phyloP scores from a whole-genome alignment of 92 coral and sea anemone genomes.

The Porites divaricata region DNA sequence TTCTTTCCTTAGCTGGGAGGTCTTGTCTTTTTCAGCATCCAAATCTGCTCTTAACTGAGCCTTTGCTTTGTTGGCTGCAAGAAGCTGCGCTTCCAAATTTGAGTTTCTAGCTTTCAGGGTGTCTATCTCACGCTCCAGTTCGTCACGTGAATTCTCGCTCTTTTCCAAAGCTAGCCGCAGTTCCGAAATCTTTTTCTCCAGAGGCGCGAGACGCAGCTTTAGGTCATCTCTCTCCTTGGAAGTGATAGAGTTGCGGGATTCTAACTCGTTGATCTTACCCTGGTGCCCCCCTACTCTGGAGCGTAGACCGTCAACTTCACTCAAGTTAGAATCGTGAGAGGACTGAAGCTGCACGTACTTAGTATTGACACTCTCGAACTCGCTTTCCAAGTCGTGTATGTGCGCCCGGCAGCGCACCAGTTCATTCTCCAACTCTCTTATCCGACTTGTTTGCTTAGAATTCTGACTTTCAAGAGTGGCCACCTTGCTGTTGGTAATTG shows the following conservation, averaged over 20 bases:
- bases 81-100: conserved; percentile 85
- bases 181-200: conserved; percentile 89
- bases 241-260: conserved; percentile 89
- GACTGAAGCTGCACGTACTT: conserved; percentile 77
- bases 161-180: conserved; percentile 83
- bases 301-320: conserved; percentile 93
- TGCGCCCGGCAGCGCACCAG: conserved; percentile 74
- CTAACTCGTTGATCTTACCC: conserved; percentile 90
- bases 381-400: conserved; percentile 86
- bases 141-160: conserved; percentile 92
- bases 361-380: conserved; percentile 73
- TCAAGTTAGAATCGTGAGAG: conserved; percentile 78
- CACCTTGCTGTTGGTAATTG: conserved; percentile 76
- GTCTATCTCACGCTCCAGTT: conserved; percentile 83
- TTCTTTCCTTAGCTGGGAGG: conserved; percentile 85
- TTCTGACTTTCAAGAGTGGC: conserved; percentile 78
- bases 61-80: conserved; percentile 84
- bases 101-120: conserved; percentile 80
- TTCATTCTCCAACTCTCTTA: conserved; percentile 89
- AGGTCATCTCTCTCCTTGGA: conserved; percentile 95
- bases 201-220: conserved; percentile 78
- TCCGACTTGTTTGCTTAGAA: conserved; percentile 70
- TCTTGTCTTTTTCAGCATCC: conserved; percentile 90
- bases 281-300: conserved; percentile 80
- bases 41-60: conserved; percentile 83